These are phyloP conservation scores for Chinchilla lanigera DNA, from an alignment of 2,113 vertebrate species.

Conservation along the genomic window DNA sequence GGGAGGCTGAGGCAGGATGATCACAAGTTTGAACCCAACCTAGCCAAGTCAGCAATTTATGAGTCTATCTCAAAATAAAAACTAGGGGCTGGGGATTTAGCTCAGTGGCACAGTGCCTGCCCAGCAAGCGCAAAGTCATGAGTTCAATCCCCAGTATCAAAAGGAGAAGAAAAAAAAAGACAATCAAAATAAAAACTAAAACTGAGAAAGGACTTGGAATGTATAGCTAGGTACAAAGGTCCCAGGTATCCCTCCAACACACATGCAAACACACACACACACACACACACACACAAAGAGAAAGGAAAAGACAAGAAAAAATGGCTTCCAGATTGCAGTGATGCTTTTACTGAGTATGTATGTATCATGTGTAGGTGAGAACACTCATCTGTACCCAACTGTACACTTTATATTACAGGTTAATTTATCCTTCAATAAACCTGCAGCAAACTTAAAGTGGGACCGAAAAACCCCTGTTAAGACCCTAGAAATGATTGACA, in stretches of 20 bases:
- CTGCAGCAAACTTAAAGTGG: conserved; percentile 6
- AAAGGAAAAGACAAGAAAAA: not conserved
- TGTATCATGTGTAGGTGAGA: not conserved
- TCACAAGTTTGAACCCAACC: not conserved
- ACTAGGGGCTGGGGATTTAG: no score
- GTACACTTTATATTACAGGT: not conserved
- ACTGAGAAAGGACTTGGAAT: not conserved
- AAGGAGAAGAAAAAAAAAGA: no score
- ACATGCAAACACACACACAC: not conserved
- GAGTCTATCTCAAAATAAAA: not conserved
- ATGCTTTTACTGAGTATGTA: not conserved
- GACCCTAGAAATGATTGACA: not conserved
- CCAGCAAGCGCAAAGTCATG: no score
- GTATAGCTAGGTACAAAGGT: not conserved
- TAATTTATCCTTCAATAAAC: conserved; percentile 3
- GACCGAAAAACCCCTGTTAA: not conserved
- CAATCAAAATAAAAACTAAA: not conserved
- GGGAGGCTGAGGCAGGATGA: not conserved
- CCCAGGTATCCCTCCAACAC: not conserved
- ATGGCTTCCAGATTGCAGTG: not conserved
- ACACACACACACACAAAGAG: not conserved
- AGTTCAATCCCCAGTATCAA: no score
- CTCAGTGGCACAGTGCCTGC: no score
- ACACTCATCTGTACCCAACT: not conserved
- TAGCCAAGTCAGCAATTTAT: not conserved